Conservation (phyloP, 2,797 vertebrate genomes). For the Crenichthys baileyi region DNA sequence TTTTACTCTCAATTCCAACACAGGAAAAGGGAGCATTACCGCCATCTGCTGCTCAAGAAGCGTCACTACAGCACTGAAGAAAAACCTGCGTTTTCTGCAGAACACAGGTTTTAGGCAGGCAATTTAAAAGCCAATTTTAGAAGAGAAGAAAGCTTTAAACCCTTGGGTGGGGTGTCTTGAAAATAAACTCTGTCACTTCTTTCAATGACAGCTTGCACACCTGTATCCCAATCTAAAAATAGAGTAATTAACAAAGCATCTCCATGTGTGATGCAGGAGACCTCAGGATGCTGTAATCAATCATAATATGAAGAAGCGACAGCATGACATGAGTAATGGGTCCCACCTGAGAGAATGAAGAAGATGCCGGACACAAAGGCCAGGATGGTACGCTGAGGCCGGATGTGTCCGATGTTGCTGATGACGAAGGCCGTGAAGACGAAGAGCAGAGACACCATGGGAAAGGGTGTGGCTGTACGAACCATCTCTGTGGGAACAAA, state of each 20-base stretch:
- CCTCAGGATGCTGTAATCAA: conserved; percentile 52
- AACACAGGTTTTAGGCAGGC: neutral
- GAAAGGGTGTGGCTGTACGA: conserved; percentile 91
- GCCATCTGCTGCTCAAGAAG: conserved; percentile 71
- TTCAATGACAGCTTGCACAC: conserved; percentile 30
- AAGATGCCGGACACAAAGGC: conserved; percentile 96
- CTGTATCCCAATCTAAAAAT: conserved; percentile 53
- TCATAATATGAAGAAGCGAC: conserved; percentile 45
- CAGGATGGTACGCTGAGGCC: conserved; percentile 92
- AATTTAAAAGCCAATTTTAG: conserved; percentile 13
- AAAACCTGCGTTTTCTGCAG: neutral
- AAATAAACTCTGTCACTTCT: conserved; percentile 20
- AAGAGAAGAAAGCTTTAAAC: conserved; percentile 12
- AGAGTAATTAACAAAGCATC: conserved; percentile 53
- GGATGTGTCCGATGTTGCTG: conserved; percentile 96
- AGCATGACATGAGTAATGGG: conserved; percentile 28
- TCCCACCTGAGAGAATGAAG: conserved; percentile 92
- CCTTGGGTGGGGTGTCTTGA: neutral
- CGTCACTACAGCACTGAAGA: conserved; percentile 45
- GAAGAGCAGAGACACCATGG: conserved; percentile 93
- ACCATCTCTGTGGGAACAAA: conserved; percentile 85
- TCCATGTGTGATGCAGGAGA: conserved; percentile 57
- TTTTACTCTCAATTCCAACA: conserved; percentile 6
- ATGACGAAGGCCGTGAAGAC: conserved; percentile 95
- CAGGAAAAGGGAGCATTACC: conserved; percentile 35